Evolutionary conservation across 2,888 invertebrate genomes (phyloP).

Genomic region (Exephanes ischioxanthus): DNA sequence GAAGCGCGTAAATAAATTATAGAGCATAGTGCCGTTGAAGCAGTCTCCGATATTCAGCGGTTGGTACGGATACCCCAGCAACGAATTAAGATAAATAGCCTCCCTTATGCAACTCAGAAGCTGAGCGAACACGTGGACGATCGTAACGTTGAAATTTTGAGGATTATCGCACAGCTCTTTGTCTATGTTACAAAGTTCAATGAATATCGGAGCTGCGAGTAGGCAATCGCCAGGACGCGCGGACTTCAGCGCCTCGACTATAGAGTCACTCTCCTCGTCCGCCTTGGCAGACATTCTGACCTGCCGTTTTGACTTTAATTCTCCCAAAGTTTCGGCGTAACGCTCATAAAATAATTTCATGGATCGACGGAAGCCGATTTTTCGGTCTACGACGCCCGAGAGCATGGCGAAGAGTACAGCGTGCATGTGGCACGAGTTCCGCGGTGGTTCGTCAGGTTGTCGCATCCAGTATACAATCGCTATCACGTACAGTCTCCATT

Average conservation of each 20-base stretch:
- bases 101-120: constrained; percentile 89
- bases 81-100: constrained; percentile 88
- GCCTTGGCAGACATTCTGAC: background rate
- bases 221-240: constrained; percentile 87
- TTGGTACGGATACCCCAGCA: constrained; percentile 88
- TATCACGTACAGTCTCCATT: constrained; percentile 88
- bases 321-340: constrained; percentile 84
- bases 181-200: constrained; percentile 88
- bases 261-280: constrained; percentile 66
- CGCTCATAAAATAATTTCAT: constrained; percentile 85
- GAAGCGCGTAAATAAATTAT: constrained; percentile 89
- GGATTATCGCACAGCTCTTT: constrained; percentile 86
- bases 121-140: constrained; percentile 89
- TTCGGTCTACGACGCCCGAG: constrained; percentile 87
- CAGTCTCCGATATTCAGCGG: constrained; percentile 87
- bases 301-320: constrained; percentile 73
- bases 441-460: constrained; percentile 83
- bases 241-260: constrained; percentile 85
- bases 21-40: constrained; percentile 92
- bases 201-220: constrained; percentile 87
- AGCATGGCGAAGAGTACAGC: constrained; percentile 87
- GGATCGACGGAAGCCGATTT: constrained; percentile 87
- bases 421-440: constrained; percentile 86
- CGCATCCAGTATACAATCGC: constrained; percentile 87
- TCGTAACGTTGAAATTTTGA: constrained; percentile 86